Conservation (phyloP, 2,113 vertebrate species). For the Upupa epops region DNA sequence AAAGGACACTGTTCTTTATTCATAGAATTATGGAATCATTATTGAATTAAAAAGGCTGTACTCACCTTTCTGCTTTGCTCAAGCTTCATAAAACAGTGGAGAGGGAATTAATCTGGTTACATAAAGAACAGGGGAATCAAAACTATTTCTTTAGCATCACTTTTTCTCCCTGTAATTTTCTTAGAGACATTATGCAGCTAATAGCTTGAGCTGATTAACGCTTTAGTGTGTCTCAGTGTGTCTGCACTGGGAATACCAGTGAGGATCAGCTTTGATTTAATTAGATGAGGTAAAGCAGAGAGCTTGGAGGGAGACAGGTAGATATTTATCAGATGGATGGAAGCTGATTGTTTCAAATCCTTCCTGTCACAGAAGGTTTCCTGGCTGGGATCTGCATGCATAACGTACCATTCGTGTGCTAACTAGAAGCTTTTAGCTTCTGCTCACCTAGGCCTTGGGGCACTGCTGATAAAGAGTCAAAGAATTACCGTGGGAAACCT, state of each 20-base stretch:
- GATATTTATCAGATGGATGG: constrained; percentile 15
- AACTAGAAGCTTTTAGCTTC: not conserved
- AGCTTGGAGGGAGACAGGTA: not conserved
- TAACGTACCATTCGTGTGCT: not conserved
- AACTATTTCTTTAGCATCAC: not conserved
- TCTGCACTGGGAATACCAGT: not conserved
- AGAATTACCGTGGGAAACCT: not conserved
- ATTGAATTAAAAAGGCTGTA: not conserved
- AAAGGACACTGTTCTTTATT: not conserved
- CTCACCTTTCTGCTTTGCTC: not conserved
- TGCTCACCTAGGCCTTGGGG: not conserved
- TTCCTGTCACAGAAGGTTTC: constrained; percentile 2
- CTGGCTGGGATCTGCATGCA: not conserved
- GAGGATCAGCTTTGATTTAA: constrained; percentile 48
- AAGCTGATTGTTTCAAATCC: constrained; percentile 43
- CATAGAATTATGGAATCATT: too few relatives aligned
- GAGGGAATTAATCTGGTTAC: rapidly evolving
- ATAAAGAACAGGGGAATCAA: not conserved
- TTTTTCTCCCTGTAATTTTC: constrained; percentile 11
- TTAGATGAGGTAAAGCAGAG: constrained; percentile 36
- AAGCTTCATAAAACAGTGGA: not conserved
- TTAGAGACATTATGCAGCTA: constrained; percentile 1
- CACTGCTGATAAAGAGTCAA: not conserved
- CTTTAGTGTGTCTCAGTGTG: constrained; percentile 1
- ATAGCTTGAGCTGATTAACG: constrained; percentile 51